phyloP scores from a whole-genome alignment of 2,113 vertebrate species.

The Cryptoleucopteryx plumbea region DNA sequence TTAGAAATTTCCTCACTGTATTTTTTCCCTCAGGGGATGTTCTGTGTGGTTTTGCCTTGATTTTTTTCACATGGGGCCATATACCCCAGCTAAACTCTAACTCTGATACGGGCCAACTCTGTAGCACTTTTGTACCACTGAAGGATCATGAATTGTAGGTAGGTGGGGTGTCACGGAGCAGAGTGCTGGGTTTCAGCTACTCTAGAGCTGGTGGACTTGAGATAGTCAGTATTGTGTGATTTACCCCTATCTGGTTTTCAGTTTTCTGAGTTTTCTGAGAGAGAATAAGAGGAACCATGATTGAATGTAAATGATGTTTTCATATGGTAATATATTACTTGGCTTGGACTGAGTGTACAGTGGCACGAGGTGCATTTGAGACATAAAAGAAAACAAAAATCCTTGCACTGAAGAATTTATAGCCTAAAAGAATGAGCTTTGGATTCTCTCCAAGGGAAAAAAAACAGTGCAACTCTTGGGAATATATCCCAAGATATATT shows the following conservation, averaged over 20 bases:
- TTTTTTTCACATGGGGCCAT: not conserved
- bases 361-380: not conserved
- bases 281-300: not conserved
- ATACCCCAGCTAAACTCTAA: not conserved
- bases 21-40: not conserved
- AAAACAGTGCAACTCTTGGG: not conserved
- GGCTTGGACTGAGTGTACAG: not conserved
- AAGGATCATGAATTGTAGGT: not conserved
- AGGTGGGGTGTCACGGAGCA: not conserved
- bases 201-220: not conserved
- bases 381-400: constrained; percentile 24
- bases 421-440: not conserved
- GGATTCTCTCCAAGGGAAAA: not conserved
- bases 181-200: not conserved
- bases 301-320: constrained; percentile 33
- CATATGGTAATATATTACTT: constrained; percentile 20
- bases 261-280: not conserved
- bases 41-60: not conserved
- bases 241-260: not conserved
- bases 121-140: not conserved
- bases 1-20: not conserved
- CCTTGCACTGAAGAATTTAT: constrained; percentile 3
- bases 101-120: not conserved
- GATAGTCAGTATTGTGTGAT: not conserved
- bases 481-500: not conserved